Conservation (phyloP, 2,113 vertebrate species). For the Aythya baeri region DNA sequence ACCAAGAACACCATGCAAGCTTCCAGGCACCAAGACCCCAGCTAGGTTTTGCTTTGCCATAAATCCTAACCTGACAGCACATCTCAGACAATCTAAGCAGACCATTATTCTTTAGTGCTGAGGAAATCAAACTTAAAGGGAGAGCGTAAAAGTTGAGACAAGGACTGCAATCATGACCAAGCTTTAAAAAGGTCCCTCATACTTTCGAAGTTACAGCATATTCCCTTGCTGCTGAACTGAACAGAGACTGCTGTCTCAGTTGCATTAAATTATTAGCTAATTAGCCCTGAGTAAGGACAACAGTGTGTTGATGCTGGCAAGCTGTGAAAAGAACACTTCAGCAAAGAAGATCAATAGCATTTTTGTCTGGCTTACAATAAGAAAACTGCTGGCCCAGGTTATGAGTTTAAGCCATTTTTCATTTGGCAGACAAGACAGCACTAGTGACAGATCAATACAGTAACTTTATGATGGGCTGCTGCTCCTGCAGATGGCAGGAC, state of each 20-base stretch:
- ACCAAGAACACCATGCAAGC: background rate
- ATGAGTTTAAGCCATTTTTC: conserved; percentile 66
- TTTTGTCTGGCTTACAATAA: conserved; percentile 69
- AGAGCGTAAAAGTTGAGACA: background rate
- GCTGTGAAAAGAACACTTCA: conserved; percentile 74
- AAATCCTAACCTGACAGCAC: background rate
- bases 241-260: conserved; percentile 39
- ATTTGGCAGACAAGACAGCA: conserved; percentile 63
- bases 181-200: background rate
- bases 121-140: conserved; percentile 25
- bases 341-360: conserved; percentile 68
- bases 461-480: conserved; percentile 52
- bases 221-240: conserved; percentile 30
- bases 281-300: conserved; percentile 69
- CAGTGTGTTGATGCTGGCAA: conserved; percentile 66
- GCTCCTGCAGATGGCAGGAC: conserved; percentile 47
- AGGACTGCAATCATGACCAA: background rate
- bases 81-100: background rate
- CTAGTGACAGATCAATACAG: conserved; percentile 70
- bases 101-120: background rate
- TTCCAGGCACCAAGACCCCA: background rate
- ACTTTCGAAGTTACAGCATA: background rate
- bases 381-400: conserved; percentile 64
- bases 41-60: background rate
- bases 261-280: conserved; percentile 77